Conservation (phyloP, 2,113 vertebrate species). For the Salminus brasiliensis region DNA sequence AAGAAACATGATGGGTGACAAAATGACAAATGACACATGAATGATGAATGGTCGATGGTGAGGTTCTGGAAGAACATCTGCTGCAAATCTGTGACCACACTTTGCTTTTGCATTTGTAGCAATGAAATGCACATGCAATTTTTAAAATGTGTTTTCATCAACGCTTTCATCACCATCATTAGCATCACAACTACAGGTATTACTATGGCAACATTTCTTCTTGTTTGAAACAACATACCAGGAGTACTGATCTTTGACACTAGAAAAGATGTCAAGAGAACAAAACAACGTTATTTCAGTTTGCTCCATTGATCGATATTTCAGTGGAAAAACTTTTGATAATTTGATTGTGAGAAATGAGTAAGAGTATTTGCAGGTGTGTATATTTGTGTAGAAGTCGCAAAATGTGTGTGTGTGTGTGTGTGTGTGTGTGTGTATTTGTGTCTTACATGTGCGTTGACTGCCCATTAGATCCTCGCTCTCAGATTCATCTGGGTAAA, state of each 20-base stretch:
- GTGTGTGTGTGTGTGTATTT: background rate
- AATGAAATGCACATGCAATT: slow-evolving; percentile 61
- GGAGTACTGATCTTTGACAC: slow-evolving; percentile 77
- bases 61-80: slow-evolving; percentile 20
- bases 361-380: background rate
- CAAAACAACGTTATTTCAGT: slow-evolving; percentile 53
- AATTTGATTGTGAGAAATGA: too few relatives aligned
- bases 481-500: slow-evolving; percentile 97
- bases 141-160: slow-evolving; percentile 34
- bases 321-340: too few relatives aligned
- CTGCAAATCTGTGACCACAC: background rate
- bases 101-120: slow-evolving; percentile 22
- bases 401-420: background rate
- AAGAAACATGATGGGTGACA: slow-evolving; percentile 39
- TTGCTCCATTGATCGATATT: background rate
- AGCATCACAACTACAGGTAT: slow-evolving; percentile 43
- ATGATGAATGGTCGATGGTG: slow-evolving; percentile 29
- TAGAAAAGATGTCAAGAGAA: slow-evolving; percentile 72
- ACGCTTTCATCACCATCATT: slow-evolving; percentile 22
- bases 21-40: slow-evolving; percentile 39
- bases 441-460: slow-evolving; percentile 87
- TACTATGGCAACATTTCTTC: slow-evolving; percentile 47
- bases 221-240: slow-evolving; percentile 76
- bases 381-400: background rate
- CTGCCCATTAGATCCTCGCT: slow-evolving; percentile 88